Evolutionary conservation across 2,888 invertebrate species (phyloP).

Genomic region (Oconnorella tubifera): DNA sequence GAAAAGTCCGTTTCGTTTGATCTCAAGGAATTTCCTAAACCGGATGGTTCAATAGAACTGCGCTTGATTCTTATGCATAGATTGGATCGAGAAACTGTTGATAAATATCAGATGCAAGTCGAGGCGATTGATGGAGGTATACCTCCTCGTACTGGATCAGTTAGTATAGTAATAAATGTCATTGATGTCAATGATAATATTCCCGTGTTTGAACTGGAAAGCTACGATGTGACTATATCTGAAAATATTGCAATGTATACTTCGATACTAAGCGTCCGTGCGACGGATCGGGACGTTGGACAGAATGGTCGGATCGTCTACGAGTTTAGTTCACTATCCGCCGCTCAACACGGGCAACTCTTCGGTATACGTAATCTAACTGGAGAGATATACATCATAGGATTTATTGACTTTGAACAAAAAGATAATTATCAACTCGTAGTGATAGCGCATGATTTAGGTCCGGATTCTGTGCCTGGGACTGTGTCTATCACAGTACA

Average conservation of each 20-base stretch:
- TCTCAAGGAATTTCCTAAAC: conserved; percentile 20
- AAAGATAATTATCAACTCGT: conserved; percentile 28
- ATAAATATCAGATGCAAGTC: conserved; percentile 26
- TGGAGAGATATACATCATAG: conserved; percentile 31
- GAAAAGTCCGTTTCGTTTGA: conserved; percentile 20
- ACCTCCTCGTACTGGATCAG: conserved; percentile 23
- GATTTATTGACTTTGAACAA: conserved; percentile 31
- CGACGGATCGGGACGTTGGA: conserved; percentile 34
- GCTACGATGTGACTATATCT: conserved; percentile 24
- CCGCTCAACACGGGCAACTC: conserved; percentile 22
- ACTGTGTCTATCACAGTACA: conserved; percentile 52
- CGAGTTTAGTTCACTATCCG: conserved; percentile 27
- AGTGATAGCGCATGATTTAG: conserved; percentile 31
- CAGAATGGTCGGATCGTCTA: conserved; percentile 34
- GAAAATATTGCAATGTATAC: conserved; percentile 29
- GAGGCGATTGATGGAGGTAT: conserved; percentile 29
- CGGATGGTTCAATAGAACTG: conserved; percentile 27
- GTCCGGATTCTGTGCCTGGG: conserved; percentile 32
- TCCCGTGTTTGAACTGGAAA: conserved; percentile 18
- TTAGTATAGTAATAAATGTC: conserved; percentile 23
- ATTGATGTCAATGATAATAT: conserved; percentile 25
- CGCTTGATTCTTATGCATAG: conserved; percentile 25
- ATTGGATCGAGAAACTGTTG: conserved; percentile 32
- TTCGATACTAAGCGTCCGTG: conserved; percentile 28
- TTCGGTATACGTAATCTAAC: conserved; percentile 28